A percentile compares a stretch with the other conserved stretches of the same genome.
Evolutionary conservation across 1,140 invertebrate species (phyloP).

Genomic region (Scaptomyza hsui): DNA sequence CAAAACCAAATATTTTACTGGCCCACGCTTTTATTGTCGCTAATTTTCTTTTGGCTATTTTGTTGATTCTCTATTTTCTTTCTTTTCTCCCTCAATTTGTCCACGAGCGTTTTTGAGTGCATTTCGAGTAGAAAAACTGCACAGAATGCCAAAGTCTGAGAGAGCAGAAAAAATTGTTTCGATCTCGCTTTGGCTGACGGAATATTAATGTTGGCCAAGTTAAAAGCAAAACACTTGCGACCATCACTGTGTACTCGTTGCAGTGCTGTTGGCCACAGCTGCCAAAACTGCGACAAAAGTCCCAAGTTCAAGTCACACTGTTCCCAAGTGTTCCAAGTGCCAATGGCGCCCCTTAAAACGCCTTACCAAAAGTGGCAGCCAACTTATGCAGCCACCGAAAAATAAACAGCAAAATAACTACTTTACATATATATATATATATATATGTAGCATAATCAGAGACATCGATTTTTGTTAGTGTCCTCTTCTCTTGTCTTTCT

Average conservation of each 20-base stretch:
- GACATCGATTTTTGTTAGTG: slow-evolving; percentile 7
- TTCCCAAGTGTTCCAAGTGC: slow-evolving; percentile 48
- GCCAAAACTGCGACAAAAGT: slow-evolving; percentile 67
- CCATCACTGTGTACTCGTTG: too few relatives aligned
- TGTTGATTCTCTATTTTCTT: neutral
- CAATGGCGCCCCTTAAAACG: slow-evolving; percentile 38
- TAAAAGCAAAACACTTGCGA: slow-evolving; percentile 72
- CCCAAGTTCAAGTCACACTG: slow-evolving; percentile 36
- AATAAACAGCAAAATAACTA: slow-evolving; percentile 31
- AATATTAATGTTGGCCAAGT: slow-evolving; percentile 63
- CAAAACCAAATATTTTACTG: too few relatives aligned
- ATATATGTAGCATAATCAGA: slow-evolving; percentile 12
- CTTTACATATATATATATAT: slow-evolving; percentile 2
- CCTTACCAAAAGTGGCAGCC: slow-evolving; percentile 41
- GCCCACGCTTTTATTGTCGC: too few relatives aligned
- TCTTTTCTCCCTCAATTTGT: neutral
- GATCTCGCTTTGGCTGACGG: neutral
- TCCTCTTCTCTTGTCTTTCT: slow-evolving; percentile 1
- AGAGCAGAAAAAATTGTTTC: neutral
- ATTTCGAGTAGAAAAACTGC: slow-evolving; percentile 32
- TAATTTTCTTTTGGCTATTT: too few relatives aligned
- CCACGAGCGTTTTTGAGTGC: neutral
- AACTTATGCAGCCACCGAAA: slow-evolving; percentile 21
- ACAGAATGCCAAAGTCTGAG: slow-evolving; percentile 49
- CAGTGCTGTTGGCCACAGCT: slow-evolving; percentile 66